Evolutionary conservation across 2,113 vertebrate genomes (phyloP), one percentile per base, ranked within the genome.

Genomic region (Phyllostomus hastatus): DNA sequence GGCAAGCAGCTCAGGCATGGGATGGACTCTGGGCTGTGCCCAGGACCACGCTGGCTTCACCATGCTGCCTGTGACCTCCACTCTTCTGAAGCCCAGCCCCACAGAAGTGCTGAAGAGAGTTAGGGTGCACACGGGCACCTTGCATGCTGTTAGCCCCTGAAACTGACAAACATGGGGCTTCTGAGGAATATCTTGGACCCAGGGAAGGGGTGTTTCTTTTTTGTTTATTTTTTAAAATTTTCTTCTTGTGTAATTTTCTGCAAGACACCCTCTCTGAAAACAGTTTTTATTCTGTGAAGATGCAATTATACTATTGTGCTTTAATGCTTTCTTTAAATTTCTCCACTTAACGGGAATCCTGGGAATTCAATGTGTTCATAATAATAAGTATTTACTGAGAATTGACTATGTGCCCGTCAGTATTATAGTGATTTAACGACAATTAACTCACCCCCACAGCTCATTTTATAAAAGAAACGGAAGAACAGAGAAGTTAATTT

Each of bases 71-170:
- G 38, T 24, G 67, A 19, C 5, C n/a, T 38, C 26, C 1, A 1
- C 10, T 33, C 43, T 54, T 20, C 69, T 48, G n/a, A 69, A 73
- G 52, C 26, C 35, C 67, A 92, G 26, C 6, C 64, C 46, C 4
- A 61, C 0, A 15, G 16, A 2, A 7, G 12, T 31, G 4, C 35
- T n/a, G 31, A 35, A 48, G 46, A 59, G 14, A 80, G 28, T 76
- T 3, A 35, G 0, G 6, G 0, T 1, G 31, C 7, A 33, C 35
- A 1, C 10, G 0, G 1, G 31, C 7, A 28, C 12, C 19, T 46
- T 19, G 8, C 2, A 2, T 26, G 26, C 15, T 90, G 54, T 50
- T 26, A 54, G 35, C 5, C 35, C 31, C 16, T 50, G 38, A 57
- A 33, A 46, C 41, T 82, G 43, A 9, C 4, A 88, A 26, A 57